Conservation (phyloP, 2,888 invertebrate species). For the Mactromeris polynyma region DNA sequence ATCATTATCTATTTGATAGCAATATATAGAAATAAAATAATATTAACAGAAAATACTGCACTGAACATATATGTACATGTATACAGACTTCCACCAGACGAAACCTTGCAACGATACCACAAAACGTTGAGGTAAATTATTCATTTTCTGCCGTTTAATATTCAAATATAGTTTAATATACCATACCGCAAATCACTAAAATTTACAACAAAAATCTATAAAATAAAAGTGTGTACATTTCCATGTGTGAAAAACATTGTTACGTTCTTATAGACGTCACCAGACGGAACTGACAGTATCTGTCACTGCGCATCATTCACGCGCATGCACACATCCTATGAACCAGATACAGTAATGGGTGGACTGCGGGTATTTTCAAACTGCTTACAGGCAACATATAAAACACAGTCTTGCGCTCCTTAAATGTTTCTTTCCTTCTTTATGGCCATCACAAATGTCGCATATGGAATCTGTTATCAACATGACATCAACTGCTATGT, state of each 20-base stretch:
- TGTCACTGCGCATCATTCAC: conserved; percentile 11
- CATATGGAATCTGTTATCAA: background rate
- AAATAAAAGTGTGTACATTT: background rate
- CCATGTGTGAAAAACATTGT: background rate
- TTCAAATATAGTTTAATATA: background rate
- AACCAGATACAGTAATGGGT: background rate
- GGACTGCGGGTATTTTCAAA: background rate
- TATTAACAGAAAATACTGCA: too few relatives aligned
- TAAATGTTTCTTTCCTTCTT: background rate
- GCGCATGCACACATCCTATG: background rate
- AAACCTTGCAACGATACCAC: too few relatives aligned
- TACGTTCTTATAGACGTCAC: background rate
- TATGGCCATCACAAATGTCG: conserved; percentile 13
- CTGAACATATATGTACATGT: too few relatives aligned
- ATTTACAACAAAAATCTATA: background rate
- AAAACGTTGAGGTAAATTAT: too few relatives aligned
- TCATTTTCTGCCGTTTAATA: too few relatives aligned
- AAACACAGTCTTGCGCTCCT: conserved; percentile 1
- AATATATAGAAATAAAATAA: too few relatives aligned
- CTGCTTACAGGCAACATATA: background rate
- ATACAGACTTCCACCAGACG: too few relatives aligned
- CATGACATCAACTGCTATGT: background rate
- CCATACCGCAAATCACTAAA: background rate
- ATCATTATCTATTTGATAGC: too few relatives aligned
- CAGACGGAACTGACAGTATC: background rate